Evolutionary conservation across 2,888 invertebrate species (phyloP).

Genomic region (Lapara coniferarum): DNA sequence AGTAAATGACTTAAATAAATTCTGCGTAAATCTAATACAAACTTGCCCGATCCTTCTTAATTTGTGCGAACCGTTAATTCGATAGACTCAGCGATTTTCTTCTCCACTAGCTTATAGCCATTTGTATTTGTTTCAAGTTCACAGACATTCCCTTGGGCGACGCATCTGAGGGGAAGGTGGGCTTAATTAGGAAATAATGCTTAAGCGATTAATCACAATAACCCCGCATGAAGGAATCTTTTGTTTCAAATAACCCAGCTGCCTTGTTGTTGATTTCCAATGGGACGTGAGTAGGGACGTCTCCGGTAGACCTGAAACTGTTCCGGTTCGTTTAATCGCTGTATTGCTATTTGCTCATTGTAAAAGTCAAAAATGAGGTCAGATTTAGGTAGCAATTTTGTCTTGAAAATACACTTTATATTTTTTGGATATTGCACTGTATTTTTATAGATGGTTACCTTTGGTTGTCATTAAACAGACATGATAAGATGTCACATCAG

Average conservation of each 20-base stretch:
- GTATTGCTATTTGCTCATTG: conserved; percentile 67
- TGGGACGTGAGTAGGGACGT: conserved; percentile 65
- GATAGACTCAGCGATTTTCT: conserved; percentile 72
- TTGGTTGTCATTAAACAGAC: neutral
- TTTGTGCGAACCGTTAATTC: conserved; percentile 67
- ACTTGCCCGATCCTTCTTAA: conserved; percentile 34
- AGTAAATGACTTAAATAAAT: conserved; percentile 1
- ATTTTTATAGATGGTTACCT: neutral
- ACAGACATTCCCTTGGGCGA: conserved; percentile 63
- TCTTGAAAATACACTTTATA: neutral
- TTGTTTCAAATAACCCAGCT: conserved; percentile 53
- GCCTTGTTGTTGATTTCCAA: conserved; percentile 70
- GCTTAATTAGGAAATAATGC: conserved; percentile 83
- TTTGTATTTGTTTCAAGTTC: conserved; percentile 69
- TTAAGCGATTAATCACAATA: conserved; percentile 79
- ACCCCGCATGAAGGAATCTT: conserved; percentile 52
- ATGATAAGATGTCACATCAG: no score
- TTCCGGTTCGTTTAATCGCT: conserved; percentile 71
- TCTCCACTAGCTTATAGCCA: conserved; percentile 53
- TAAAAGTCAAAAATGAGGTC: conserved; percentile 68
- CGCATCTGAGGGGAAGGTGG: conserved; percentile 71
- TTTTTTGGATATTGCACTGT: neutral
- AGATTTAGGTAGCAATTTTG: conserved; percentile 36
- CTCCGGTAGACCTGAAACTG: conserved; percentile 76
- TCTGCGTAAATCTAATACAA: conserved; percentile 14